A percentile compares a stretch with the other conserved stretches of the same genome.
Conservation (phyloP, 2,888 invertebrate species). For the Athalia rosae region DNA sequence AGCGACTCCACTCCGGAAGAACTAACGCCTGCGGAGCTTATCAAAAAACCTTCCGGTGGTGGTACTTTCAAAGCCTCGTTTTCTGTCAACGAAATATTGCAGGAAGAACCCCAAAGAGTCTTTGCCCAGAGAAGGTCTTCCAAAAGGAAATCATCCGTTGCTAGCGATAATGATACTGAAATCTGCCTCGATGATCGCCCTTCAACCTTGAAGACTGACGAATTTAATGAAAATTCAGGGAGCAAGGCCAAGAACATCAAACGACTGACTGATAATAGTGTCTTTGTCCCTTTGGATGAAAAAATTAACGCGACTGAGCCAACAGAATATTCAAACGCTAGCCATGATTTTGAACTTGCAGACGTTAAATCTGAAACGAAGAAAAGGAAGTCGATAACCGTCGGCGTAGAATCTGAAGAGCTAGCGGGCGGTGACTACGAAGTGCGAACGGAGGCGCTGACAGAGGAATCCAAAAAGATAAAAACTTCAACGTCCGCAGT, state of each 20-base stretch:
- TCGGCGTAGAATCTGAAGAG: constrained; percentile 6
- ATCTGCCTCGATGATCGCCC: neutral
- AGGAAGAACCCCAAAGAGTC: neutral
- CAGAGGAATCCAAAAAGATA: constrained; percentile 16
- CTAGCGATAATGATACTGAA: constrained; percentile 10
- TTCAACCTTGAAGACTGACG: neutral
- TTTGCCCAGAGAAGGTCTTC: constrained; percentile 18
- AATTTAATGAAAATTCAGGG: constrained; percentile 24
- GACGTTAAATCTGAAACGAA: constrained; percentile 6
- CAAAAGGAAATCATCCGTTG: constrained; percentile 37
- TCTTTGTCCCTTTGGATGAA: neutral
- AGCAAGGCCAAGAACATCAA: constrained; percentile 35
- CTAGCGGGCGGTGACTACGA: neutral
- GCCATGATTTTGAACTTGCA: neutral
- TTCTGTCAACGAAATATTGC: neutral
- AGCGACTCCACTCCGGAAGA: constrained; percentile 2
- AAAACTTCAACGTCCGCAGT: constrained; percentile 4
- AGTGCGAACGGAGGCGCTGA: neutral
- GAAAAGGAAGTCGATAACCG: constrained; percentile 24
- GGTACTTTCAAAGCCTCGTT: neutral
- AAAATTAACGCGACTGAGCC: neutral
- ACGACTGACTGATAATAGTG: neutral
- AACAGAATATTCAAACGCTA: neutral
- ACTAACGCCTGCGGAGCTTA: neutral
- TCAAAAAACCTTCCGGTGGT: neutral